Conservation (phyloP, 1,140 invertebrate species). For the Maconellicoccus hirsutus region DNA sequence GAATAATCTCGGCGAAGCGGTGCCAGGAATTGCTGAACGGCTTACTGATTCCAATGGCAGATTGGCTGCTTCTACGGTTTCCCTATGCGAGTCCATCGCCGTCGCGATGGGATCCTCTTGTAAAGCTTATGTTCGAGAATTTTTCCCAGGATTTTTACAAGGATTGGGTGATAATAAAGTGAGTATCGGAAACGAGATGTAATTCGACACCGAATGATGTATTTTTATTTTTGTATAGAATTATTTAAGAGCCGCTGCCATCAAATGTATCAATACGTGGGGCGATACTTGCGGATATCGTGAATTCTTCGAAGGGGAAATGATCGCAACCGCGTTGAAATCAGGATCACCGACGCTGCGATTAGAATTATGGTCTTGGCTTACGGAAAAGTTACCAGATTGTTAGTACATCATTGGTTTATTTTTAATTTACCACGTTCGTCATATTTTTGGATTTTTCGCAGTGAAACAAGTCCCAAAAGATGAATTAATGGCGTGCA, state of each 20-base stretch:
- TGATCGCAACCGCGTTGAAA: slow-evolving; percentile 73
- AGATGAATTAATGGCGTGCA: slow-evolving; percentile 65
- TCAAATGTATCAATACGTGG: slow-evolving; percentile 72
- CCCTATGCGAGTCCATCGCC: slow-evolving; percentile 66
- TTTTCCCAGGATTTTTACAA: slow-evolving; percentile 75
- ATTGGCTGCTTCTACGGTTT: slow-evolving; percentile 67
- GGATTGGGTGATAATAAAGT: slow-evolving; percentile 59
- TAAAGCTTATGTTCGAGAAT: slow-evolving; percentile 61
- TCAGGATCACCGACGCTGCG: slow-evolving; percentile 69
- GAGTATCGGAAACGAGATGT: slow-evolving; percentile 26
- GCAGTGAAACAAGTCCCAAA: slow-evolving; percentile 58
- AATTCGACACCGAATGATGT: background rate
- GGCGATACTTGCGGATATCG: slow-evolving; percentile 64
- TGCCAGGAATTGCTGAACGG: slow-evolving; percentile 57
- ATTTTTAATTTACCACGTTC: no score
- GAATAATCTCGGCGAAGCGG: slow-evolving; percentile 67
- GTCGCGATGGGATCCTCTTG: slow-evolving; percentile 67
- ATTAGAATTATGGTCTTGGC: slow-evolving; percentile 70
- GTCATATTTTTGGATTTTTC: background rate
- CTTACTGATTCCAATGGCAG: slow-evolving; percentile 84
- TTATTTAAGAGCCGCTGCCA: slow-evolving; percentile 61
- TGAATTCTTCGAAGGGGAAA: slow-evolving; percentile 79
- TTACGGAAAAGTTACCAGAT: slow-evolving; percentile 64
- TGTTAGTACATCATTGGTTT: slow-evolving; percentile 37
- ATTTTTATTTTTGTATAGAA: slow-evolving; percentile 39